These are phyloP conservation scores for Perca flavescens DNA, from an alignment of 2,113 vertebrate genomes.

Conservation along the genomic window DNA sequence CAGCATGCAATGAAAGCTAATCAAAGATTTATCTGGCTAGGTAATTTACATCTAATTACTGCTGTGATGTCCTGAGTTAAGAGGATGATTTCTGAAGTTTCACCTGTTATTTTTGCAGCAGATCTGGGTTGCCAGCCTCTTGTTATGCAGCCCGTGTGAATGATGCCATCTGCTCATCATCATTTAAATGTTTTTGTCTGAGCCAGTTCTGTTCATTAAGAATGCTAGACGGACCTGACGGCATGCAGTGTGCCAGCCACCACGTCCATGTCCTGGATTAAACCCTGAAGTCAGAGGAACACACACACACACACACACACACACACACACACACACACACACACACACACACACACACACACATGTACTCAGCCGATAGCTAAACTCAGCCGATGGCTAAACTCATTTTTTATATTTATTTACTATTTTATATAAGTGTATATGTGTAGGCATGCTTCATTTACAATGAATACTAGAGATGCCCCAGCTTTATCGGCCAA, in stretches of 20 bases:
- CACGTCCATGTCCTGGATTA: constrained; percentile 41
- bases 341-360: not conserved
- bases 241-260: constrained; percentile 43
- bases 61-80: constrained; percentile 63
- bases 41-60: constrained; percentile 74
- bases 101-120: constrained; percentile 66
- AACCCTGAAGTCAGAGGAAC: constrained; percentile 29
- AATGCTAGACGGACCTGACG: constrained; percentile 68
- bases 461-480: too few relatives aligned
- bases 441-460: too few relatives aligned
- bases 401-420: not conserved
- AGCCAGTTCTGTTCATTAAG: constrained; percentile 74
- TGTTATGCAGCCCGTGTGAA: constrained; percentile 64
- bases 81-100: constrained; percentile 68
- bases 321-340: not conserved
- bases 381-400: not conserved
- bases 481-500: too few relatives aligned
- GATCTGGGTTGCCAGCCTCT: constrained; percentile 44
- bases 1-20: constrained; percentile 60
- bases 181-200: constrained; percentile 78
- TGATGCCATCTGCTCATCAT: constrained; percentile 82
- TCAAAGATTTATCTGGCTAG: constrained; percentile 69
- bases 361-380: not conserved
- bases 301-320: not conserved
- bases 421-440: not conserved